These are phyloP conservation scores for Ischnura elegans DNA, from an alignment of 2,888 invertebrate species.

Conservation along the genomic window DNA sequence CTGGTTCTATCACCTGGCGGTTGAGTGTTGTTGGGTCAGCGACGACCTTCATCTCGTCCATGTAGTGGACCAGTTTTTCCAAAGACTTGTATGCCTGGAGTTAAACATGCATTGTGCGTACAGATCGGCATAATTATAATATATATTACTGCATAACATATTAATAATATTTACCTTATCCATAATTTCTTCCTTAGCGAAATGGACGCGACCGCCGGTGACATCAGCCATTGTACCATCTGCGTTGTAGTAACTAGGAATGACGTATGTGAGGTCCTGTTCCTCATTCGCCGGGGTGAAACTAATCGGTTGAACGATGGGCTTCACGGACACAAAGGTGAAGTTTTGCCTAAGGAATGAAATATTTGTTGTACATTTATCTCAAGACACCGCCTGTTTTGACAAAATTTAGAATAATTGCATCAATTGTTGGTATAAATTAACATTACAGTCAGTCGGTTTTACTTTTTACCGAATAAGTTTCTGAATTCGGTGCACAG, in stretches of 20 bases:
- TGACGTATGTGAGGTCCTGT: neutral
- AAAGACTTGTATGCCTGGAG: neutral
- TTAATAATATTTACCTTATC: neutral
- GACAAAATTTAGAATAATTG: too few relatives aligned
- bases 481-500: too few relatives aligned
- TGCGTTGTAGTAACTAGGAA: conserved; percentile 41
- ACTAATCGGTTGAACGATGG: neutral
- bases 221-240: neutral
- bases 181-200: conserved; percentile 1
- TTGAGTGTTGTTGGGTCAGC: conserved; percentile 31
- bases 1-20: neutral
- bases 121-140: neutral
- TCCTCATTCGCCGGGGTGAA: conserved; percentile 30
- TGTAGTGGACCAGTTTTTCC: neutral
- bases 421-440: too few relatives aligned
- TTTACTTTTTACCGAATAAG: too few relatives aligned
- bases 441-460: too few relatives aligned
- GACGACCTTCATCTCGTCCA: conserved; percentile 24
- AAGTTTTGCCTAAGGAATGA: conserved; percentile 43
- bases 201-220: neutral
- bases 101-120: neutral
- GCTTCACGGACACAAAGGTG: conserved; percentile 16
- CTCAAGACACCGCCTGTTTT: too few relatives aligned
- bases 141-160: too few relatives aligned
- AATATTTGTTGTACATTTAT: neutral